Evolutionary conservation across 35 echinoderm and acorn worm genomes (phyloP), one percentile per base, ranked within the genome.

Genomic region (Amphiura filiformis): DNA sequence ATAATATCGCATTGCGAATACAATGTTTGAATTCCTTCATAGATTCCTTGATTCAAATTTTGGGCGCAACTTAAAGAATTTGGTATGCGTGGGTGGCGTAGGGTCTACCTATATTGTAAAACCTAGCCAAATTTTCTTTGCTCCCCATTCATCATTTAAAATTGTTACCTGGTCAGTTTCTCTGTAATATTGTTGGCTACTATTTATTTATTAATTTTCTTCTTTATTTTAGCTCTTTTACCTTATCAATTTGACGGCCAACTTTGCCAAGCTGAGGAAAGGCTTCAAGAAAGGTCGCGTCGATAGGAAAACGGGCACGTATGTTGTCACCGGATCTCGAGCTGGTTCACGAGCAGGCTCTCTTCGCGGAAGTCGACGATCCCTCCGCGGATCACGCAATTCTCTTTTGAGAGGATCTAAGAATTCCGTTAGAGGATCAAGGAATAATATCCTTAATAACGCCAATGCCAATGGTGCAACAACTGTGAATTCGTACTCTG

Each of bases 191-290:
- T n/a, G n/a, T n/a, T n/a, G n/a, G n/a, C n/a, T n/a, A n/a, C n/a
- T n/a, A n/a, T 47, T 47, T 47, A 47, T 47, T 9, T 47, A 47
- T 47, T 9, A 4, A 9, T 47, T 47, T 17, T 9, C 41, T 36
- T 84, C 56, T 75, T 78, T 80, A 20, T 57, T 80, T 78, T 39
- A 96, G 94, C 18, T 96, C 18, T 90, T 92, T 47, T 96, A 86
- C 57, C 78, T 96, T 31, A 79, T 96, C 9, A 96, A 96, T 65
- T 92, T 86, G 37, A 80, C 90, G 0, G 94, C 94, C 37, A 96
- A 96, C 83, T 96, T 92, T 88, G 94, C 94, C 47, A 96, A 96
- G 39, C 90, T 96, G 18, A 86, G 94, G 11, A 90, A 96, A 34
- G 77, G 94, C 37, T 96, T 96, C 78, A 96, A 96, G 78, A 90